Evolutionary conservation across 2,797 vertebrate species (phyloP).

Genomic region (Gymnopithys bicolor): DNA sequence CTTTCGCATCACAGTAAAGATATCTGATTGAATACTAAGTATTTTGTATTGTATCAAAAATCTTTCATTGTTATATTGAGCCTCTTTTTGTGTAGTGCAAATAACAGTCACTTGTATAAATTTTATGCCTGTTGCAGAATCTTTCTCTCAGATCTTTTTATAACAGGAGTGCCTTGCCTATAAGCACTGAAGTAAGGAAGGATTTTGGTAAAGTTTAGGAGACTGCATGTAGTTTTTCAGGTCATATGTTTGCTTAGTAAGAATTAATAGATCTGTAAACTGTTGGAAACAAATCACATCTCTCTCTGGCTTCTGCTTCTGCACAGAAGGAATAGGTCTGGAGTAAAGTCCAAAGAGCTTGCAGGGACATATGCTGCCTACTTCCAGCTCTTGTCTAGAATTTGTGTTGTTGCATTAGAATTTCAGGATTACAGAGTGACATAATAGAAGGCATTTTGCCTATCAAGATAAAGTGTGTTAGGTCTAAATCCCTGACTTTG

Average conservation of each 20-base stretch:
- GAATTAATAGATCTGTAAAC: background rate
- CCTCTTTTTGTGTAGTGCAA: background rate
- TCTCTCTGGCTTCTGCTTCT: background rate
- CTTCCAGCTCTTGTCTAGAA: background rate
- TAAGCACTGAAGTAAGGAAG: background rate
- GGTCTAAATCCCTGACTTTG: background rate
- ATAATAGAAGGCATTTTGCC: background rate
- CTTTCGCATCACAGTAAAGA: background rate
- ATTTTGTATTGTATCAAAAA: background rate
- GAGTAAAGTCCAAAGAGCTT: background rate
- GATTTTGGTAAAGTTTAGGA: background rate
- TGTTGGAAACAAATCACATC: background rate
- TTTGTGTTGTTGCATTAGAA: background rate
- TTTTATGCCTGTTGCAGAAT: background rate
- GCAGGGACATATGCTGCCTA: background rate
- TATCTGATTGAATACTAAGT: background rate
- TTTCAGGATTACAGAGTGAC: background rate
- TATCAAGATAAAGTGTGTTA: background rate
- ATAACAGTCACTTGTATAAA: background rate
- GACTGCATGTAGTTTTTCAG: background rate
- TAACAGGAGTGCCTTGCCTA: background rate
- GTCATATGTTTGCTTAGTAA: background rate
- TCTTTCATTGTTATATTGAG: background rate
- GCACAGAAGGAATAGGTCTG: background rate
- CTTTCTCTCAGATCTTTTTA: background rate